Conservation (phyloP, 1,140 invertebrate species). For the Magallana gigas region DNA sequence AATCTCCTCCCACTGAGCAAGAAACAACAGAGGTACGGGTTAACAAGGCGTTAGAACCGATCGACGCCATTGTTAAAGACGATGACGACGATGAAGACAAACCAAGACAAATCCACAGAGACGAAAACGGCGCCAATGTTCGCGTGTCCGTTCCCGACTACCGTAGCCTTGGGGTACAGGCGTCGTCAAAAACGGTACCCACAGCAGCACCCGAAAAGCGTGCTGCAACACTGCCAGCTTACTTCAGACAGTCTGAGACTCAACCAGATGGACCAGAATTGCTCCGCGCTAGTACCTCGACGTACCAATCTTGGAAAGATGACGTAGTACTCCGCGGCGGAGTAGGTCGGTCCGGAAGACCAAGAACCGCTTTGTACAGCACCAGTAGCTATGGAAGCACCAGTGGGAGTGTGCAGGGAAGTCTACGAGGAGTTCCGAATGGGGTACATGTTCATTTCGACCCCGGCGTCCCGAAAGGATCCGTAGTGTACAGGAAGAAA, state of each 20-base stretch:
- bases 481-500: constrained; percentile 11
- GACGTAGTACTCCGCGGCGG: constrained; percentile 46
- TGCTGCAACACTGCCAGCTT: background rate
- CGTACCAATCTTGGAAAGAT: constrained; percentile 54
- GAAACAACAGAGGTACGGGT: constrained; percentile 40
- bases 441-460: constrained; percentile 35
- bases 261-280: constrained; percentile 29
- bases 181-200: background rate
- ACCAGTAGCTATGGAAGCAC: constrained; percentile 40
- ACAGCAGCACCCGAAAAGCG: constrained; percentile 5
- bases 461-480: background rate
- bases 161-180: constrained; percentile 46
- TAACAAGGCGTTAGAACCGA: constrained; percentile 27
- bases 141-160: constrained; percentile 55
- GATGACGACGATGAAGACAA: background rate
- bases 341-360: constrained; percentile 3
- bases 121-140: constrained; percentile 9
- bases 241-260: background rate
- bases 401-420: constrained; percentile 44
- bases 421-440: constrained; percentile 27
- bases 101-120: background rate
- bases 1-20: background rate
- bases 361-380: constrained; percentile 40
- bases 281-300: constrained; percentile 39
- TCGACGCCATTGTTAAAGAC: constrained; percentile 15